Evolutionary conservation across 2,113 vertebrate genomes (phyloP).

Genomic region (Physeter macrocephalus): DNA sequence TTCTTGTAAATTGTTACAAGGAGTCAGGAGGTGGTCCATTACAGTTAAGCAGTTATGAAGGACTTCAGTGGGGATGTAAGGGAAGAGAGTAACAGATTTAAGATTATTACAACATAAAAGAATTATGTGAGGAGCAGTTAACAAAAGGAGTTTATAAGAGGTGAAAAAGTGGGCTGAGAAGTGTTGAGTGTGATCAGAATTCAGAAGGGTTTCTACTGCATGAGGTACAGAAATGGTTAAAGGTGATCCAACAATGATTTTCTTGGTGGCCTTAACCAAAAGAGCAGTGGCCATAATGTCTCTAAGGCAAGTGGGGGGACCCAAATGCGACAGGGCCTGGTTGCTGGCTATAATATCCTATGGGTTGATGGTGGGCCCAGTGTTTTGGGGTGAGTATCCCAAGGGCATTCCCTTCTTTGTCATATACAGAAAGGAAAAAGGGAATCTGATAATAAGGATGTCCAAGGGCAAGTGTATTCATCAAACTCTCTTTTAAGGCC

Average conservation of each 20-base stretch:
- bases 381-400: background rate
- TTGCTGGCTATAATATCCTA: background rate
- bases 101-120: background rate
- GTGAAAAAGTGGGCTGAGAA: background rate
- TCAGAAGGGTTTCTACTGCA: background rate
- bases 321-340: fast-evolving
- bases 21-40: background rate
- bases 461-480: background rate
- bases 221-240: background rate
- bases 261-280: background rate
- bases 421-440: background rate
- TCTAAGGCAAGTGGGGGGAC: background rate
- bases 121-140: background rate
- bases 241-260: background rate
- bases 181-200: background rate
- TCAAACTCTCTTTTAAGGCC: background rate
- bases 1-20: background rate
- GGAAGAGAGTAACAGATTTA: background rate
- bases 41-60: background rate
- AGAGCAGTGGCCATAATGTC: fast-evolving
- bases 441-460: background rate
- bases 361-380: background rate
- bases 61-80: background rate
- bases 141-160: background rate
- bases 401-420: background rate